Conservation (phyloP, 2,113 vertebrate genomes). For the Tinamus guttatus region DNA sequence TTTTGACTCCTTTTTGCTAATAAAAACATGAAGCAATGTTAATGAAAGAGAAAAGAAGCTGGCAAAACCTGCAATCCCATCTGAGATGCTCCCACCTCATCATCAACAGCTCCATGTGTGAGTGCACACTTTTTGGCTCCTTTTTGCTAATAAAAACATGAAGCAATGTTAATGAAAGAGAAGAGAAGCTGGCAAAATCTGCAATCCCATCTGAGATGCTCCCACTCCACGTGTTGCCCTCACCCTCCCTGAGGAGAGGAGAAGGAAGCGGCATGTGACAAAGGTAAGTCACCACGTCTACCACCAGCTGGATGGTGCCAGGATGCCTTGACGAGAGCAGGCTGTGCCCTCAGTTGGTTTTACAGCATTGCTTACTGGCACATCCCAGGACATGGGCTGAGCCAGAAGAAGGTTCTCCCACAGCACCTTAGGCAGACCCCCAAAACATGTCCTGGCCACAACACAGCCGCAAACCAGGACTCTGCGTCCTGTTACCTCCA, state of each 20-base stretch:
- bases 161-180: background rate
- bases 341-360: background rate
- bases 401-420: background rate
- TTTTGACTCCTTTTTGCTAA: background rate
- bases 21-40: background rate
- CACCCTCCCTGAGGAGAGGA: background rate
- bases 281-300: background rate
- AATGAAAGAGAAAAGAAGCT: background rate
- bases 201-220: background rate
- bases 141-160: background rate
- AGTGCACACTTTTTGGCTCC: background rate
- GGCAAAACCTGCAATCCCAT: background rate
- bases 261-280: background rate
- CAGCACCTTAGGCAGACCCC: background rate
- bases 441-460: background rate
- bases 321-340: fast-evolving
- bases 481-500: background rate
- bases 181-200: no score
- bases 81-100: background rate
- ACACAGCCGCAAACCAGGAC: background rate
- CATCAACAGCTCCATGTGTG: background rate
- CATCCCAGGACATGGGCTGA: background rate
- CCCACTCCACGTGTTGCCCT: background rate
- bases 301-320: background rate
- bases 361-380: background rate